A percentile compares a stretch with the other conserved stretches of the same genome.
phyloP scores from a whole-genome alignment of 1,140 invertebrate genomes.

The Asbolus verrucosus region DNA sequence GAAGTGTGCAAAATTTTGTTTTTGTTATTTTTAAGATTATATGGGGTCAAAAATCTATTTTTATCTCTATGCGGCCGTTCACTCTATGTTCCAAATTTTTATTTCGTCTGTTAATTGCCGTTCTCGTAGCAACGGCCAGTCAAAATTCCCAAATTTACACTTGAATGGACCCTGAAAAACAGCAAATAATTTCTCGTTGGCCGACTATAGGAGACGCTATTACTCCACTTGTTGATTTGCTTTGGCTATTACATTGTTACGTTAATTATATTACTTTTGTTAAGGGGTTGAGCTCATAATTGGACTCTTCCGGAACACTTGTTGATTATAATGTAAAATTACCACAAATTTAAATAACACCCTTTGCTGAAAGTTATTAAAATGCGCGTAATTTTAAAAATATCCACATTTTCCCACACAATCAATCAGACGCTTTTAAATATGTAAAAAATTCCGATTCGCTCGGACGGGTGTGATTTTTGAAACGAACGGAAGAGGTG shows the following conservation, averaged over 20 bases:
- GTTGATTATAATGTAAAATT: conserved; percentile 23
- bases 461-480: background rate
- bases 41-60: too few relatives aligned
- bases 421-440: background rate
- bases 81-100: too few relatives aligned
- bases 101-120: too few relatives aligned
- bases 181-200: background rate
- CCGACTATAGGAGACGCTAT: background rate
- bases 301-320: conserved; percentile 23
- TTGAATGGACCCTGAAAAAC: too few relatives aligned
- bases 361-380: background rate
- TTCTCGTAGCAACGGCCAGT: too few relatives aligned
- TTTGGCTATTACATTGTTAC: conserved; percentile 7
- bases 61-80: too few relatives aligned
- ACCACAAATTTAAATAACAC: conserved; percentile 7
- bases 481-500: conserved; percentile 15
- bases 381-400: conserved; percentile 2
- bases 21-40: too few relatives aligned
- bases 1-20: too few relatives aligned
- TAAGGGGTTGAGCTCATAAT: conserved; percentile 21
- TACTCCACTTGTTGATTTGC: conserved; percentile 5
- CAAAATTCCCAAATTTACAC: too few relatives aligned
- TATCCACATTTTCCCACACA: too few relatives aligned
- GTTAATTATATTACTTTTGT: conserved; percentile 29
- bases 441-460: background rate